Evolutionary conservation across 2,113 vertebrate genomes (phyloP), one percentile per base, ranked within the genome.

Genomic region (Aplodontia rufa): DNA sequence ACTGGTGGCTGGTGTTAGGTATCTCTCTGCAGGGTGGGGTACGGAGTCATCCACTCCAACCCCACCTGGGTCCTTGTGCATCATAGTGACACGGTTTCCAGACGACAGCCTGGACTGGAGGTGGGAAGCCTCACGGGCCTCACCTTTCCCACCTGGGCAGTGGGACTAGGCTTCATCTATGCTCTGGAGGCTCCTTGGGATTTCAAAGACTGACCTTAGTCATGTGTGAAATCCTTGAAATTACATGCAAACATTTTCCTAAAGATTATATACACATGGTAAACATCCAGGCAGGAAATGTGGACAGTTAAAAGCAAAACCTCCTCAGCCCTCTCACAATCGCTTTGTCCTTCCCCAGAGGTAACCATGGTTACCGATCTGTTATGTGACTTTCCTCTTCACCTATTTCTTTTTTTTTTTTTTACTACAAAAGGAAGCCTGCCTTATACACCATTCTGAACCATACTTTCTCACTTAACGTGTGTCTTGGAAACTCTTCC

Each of bases 11-110:
- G 98, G 98, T 98, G 97, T 98, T 98, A 97, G 30, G 58, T 45
- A 8, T 98, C 98, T 98, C 98, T 96, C 97, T 98, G 98, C 98
- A 98, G 98, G 98, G 97, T 98, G 98, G 98, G 98, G 98, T 98
- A 24, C 35, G 16, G 49, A 17, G 13, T 74, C 51, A 0, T 62
- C 17, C 6, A 14, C n/a, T 37, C 26, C 32, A 19, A 58, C 24
- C 17, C n/a, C 24, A 13, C 10, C 47, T 42, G 82, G 58, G 40
- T n/a, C 24, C 71, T 75, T 3, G 1, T 6, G 37, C 28, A 28
- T 22, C 40, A 4, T 4, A 0, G 53, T 22, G 24, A 6, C 5
- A 7, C 30, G 60, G 17, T 28, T 86, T 76, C 42, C 8, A 2
- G 37, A 8, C 16, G 47, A 69, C 49, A 81, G 11, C 80, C 40